A percentile compares a stretch with the other conserved stretches of the same genome.
phyloP scores from a whole-genome alignment of 2,797 vertebrate species.

The Cottoperca gobio region DNA sequence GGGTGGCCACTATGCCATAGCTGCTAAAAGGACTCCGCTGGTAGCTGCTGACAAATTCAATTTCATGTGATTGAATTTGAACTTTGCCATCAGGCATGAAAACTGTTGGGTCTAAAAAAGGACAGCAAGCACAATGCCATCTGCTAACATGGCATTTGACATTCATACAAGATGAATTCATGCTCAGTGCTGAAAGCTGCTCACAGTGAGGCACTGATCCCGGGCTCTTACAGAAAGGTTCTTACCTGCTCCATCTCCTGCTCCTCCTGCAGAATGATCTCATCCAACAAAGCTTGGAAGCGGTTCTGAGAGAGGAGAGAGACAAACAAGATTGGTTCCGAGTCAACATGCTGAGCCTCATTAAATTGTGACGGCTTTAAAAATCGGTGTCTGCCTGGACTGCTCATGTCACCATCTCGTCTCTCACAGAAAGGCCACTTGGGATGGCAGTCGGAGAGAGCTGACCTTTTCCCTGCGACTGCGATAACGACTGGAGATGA shows the following conservation, averaged over 20 bases:
- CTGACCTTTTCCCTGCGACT: conserved; percentile 81
- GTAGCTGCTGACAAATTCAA: conserved; percentile 40
- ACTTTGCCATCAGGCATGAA: conserved; percentile 28
- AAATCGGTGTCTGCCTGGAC: conserved; percentile 57
- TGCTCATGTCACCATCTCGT: conserved; percentile 66
- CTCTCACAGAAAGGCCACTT: conserved; percentile 76
- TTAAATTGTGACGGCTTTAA: conserved; percentile 69
- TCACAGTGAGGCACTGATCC: conserved; percentile 31
- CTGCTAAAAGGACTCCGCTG: conserved; percentile 12
- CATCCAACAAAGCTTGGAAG: conserved; percentile 94
- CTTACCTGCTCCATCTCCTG: conserved; percentile 95
- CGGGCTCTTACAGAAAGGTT: conserved; percentile 33
- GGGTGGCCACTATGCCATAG: conserved; percentile 25
- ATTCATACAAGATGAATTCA: conserved; percentile 35
- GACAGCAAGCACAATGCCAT: background rate
- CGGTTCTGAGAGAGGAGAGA: conserved; percentile 86
- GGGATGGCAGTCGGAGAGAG: conserved; percentile 76
- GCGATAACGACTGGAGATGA: conserved; percentile 74
- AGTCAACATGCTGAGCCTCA: conserved; percentile 64
- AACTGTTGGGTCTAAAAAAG: conserved; percentile 12
- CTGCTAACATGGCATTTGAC: conserved; percentile 30
- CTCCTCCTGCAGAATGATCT: conserved; percentile 96
- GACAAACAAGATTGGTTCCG: conserved; percentile 58
- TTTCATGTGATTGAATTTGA: conserved; percentile 43
- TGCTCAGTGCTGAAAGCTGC: conserved; percentile 45